Base-by-base conservation (phyloP, 2,797 vertebrate species). In the Cyclopterus lumpus region DNA sequence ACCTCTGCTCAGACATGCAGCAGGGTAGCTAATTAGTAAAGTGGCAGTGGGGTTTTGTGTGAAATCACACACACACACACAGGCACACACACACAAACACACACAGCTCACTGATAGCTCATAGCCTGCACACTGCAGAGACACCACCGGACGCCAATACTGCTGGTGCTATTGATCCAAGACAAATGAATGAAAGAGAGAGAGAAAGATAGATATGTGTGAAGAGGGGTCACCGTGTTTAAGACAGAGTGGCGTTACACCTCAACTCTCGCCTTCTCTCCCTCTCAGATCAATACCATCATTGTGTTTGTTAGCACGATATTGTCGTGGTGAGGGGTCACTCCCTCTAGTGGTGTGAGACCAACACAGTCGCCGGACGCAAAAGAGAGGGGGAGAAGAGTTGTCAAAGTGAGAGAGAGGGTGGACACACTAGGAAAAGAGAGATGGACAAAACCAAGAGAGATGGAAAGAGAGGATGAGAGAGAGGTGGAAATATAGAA, bases 321-420 rank as follows among this genome's bases (percentile, higher is more conserved):
- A 34, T 49, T 64, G 73, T 79, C 10, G 42, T 42, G 51, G 73
- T 22, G 79, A 86, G 74, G 30, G 79, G 86, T 85, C 84, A 75
- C 90, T 90, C 92, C 90, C 86, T 80, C 89, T 91, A 80, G 91
- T 91, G 93, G 89, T 59, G 71, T 58, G 59, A 86, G 42, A 66
- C 48, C 38, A 55, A 44, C 75, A 78, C 80, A 62, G 75, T 62
- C 15, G 1, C 42, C 32, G n/a, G 30, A 65, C 0, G 4, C 1
- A 14, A 64, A 1, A 20, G 26, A 63, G 24, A 28, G 22, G 22
- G n/a, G 26, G 30, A 55, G 28, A n/a, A 4, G 40, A 72, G 60
- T n/a, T 67, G 66, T 30, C 36, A 62, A 38, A 73, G 54, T 36
- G 60, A 34, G 24, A 22, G 11, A 65, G 82, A 30, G 65, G 46